Conservation (phyloP, 64 coral and sea anemone species). For the Pachyseris speciosa region DNA sequence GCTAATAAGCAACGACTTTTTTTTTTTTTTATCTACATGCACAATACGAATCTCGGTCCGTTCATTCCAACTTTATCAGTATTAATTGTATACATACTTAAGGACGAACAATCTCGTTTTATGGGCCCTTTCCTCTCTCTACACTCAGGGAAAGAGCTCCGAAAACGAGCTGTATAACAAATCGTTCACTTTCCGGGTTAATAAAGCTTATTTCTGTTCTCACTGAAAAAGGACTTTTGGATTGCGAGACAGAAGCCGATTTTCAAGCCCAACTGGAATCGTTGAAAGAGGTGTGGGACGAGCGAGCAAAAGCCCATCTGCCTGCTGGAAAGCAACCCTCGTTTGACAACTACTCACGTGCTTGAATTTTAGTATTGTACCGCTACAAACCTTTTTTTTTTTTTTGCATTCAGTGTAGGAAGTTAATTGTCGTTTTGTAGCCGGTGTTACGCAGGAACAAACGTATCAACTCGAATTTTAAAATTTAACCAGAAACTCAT, state of each 20-base stretch:
- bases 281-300: conserved; percentile 1
- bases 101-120: no score
- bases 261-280: not conserved
- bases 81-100: no score
- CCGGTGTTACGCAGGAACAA: not conserved
- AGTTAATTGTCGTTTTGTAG: not conserved
- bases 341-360: not conserved
- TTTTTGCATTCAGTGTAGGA: not conserved
- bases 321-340: not conserved
- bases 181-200: not conserved
- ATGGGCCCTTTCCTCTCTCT: no score
- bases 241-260: conserved; percentile 7
- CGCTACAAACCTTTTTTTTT: not conserved
- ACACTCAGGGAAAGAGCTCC: not conserved
- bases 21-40: no score
- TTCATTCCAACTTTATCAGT: no score
- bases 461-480: not conserved
- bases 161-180: not conserved
- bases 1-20: no score
- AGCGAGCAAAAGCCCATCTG: not conserved
- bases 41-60: no score
- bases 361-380: not conserved
- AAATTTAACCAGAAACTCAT: not conserved
- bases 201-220: not conserved
- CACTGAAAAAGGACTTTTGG: conserved; percentile 26